Evolutionary conservation across 2,888 invertebrate species (phyloP).

Genomic region (Drosophila helvetica): DNA sequence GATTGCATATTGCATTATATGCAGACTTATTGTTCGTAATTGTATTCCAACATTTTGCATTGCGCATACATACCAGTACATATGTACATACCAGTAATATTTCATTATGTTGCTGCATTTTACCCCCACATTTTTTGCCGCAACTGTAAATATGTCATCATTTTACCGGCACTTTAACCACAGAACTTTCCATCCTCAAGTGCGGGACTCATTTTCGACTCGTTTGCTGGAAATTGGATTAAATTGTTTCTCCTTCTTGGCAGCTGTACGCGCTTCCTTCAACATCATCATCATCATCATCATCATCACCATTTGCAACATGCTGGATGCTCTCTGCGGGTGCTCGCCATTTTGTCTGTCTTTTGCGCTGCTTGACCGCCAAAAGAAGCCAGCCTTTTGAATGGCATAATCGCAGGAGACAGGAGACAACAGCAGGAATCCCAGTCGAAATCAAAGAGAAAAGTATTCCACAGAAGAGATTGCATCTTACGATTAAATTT

Average conservation of each 20-base stretch:
- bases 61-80: constrained; percentile 42
- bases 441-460: background rate
- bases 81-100: constrained; percentile 50
- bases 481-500: background rate
- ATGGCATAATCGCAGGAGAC: background rate
- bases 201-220: constrained; percentile 58
- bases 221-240: constrained; percentile 70
- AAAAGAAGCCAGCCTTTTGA: background rate
- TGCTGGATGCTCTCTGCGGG: background rate
- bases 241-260: constrained; percentile 34
- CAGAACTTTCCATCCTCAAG: constrained; percentile 46
- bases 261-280: background rate
- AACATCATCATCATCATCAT: constrained; percentile 3
- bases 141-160: constrained; percentile 66
- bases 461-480: background rate
- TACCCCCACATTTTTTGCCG: constrained; percentile 5
- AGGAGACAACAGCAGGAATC: background rate
- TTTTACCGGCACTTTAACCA: constrained; percentile 50
- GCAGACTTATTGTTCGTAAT: constrained; percentile 55
- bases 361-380: background rate
- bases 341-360: background rate
- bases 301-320: background rate
- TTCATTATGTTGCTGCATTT: constrained; percentile 63
- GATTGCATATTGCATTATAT: constrained; percentile 2
- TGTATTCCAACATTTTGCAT: constrained; percentile 67